A percentile compares a stretch with the other conserved stretches of the same genome.
phyloP scores from a whole-genome alignment of 2,113 vertebrate species.

The Marmota monax region DNA sequence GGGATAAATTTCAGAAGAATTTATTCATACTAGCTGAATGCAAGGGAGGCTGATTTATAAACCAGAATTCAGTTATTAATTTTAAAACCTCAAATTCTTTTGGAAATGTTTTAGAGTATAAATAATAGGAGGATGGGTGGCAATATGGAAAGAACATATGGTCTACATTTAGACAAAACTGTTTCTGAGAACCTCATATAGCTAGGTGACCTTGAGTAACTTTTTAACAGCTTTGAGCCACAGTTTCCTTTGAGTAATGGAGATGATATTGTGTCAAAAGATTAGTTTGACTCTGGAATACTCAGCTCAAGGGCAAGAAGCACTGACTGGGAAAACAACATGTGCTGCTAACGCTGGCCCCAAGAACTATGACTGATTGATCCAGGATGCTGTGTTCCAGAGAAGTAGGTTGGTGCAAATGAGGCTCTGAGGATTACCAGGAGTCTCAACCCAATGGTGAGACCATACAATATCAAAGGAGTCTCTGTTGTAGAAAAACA shows the following conservation, averaged over 20 bases:
- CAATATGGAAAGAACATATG: conserved; percentile 48
- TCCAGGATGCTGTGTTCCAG: background rate
- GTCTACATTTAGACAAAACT: conserved; percentile 34
- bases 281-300: background rate
- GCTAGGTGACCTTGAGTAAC: conserved; percentile 40
- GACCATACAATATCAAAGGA: background rate
- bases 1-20: background rate
- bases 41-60: conserved; percentile 48
- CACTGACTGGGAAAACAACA: background rate
- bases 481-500: background rate
- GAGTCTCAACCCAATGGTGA: background rate
- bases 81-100: conserved; percentile 39
- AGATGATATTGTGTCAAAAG: background rate
- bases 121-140: conserved; percentile 54
- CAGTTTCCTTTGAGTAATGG: background rate
- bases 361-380: background rate
- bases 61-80: conserved; percentile 64
- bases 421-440: background rate
- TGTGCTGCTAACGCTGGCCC: background rate
- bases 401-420: background rate
- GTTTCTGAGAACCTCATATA: conserved; percentile 49
- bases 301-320: background rate
- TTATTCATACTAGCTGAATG: conserved; percentile 22
- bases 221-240: conserved; percentile 1
- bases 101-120: conserved; percentile 62